A percentile compares a stretch with the other conserved stretches of the same genome.
Evolutionary conservation across 2,113 vertebrate genomes (phyloP).

Genomic region (Oncorhynchus keta): DNA sequence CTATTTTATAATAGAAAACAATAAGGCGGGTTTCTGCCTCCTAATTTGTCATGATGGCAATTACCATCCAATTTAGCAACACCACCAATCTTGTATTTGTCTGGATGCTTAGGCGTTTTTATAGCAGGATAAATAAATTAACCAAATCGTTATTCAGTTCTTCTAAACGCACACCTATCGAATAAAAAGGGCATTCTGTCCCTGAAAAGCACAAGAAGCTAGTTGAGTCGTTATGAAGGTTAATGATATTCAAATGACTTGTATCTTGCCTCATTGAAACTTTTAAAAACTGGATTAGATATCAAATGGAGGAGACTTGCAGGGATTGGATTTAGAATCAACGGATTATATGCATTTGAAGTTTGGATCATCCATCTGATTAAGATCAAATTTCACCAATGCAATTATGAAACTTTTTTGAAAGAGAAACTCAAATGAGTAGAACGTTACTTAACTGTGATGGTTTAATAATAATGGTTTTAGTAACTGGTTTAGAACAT

Average conservation of each 20-base stretch:
- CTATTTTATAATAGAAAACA: no score
- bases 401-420: neutral
- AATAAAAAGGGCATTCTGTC: constrained; percentile 19
- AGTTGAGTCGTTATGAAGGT: constrained; percentile 12
- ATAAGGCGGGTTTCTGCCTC: no score
- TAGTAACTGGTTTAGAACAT: no score
- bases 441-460: neutral
- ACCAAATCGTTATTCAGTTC: neutral
- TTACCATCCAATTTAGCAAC: no score
- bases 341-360: constrained; percentile 8
- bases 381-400: constrained; percentile 10
- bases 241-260: constrained; percentile 18
- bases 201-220: neutral
- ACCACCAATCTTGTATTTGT: constrained; percentile 29
- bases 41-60: no score
- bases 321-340: constrained; percentile 19
- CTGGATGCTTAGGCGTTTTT: constrained; percentile 31
- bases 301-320: constrained; percentile 18
- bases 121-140: constrained; percentile 28
- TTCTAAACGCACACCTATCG: neutral
- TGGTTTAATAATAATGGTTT: neutral
- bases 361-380: constrained; percentile 16
- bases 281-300: constrained; percentile 23
- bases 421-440: neutral
- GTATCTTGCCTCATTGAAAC: constrained; percentile 12